Percentiles rank a stretch among this genome's conserved stretches.
Evolutionary conservation across 2,797 vertebrate species (phyloP).

Genomic region (Rhinichthys osculus): DNA sequence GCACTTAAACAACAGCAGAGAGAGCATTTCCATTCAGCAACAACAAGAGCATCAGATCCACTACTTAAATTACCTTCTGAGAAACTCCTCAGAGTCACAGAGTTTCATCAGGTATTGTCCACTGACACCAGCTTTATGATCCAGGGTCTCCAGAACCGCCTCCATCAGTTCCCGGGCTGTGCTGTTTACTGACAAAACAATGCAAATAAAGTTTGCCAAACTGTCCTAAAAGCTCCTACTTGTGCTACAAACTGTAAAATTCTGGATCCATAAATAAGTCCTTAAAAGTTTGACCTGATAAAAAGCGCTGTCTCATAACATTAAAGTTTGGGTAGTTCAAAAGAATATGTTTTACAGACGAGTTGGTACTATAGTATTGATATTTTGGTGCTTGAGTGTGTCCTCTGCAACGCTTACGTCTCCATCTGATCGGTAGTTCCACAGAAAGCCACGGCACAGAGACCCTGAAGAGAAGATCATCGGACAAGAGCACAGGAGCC

Average conservation of each 20-base stretch:
- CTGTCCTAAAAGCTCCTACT: neutral
- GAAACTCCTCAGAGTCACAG: constrained; percentile 75
- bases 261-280: too few species aligned
- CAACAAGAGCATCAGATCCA: neutral
- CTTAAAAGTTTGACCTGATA: too few species aligned
- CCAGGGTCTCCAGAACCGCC: constrained; percentile 65
- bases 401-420: constrained; percentile 55
- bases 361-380: too few species aligned
- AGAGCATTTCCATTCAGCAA: neutral
- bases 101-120: constrained; percentile 71
- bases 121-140: constrained; percentile 6
- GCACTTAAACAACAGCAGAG: neutral
- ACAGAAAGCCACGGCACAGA: constrained; percentile 56
- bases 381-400: too few species aligned
- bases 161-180: constrained; percentile 72
- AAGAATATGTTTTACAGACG: too few species aligned
- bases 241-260: too few species aligned
- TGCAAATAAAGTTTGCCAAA: neutral
- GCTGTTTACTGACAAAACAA: constrained; percentile 70
- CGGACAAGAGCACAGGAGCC: constrained; percentile 61
- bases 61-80: constrained; percentile 69
- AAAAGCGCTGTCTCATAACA: too few species aligned
- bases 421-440: constrained; percentile 66
- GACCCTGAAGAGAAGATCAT: constrained; percentile 67
- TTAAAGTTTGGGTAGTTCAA: too few species aligned